These are phyloP conservation scores for Arrhamphus sclerolepis DNA, from an alignment of 2,797 vertebrate genomes.

Conservation along the genomic window DNA sequence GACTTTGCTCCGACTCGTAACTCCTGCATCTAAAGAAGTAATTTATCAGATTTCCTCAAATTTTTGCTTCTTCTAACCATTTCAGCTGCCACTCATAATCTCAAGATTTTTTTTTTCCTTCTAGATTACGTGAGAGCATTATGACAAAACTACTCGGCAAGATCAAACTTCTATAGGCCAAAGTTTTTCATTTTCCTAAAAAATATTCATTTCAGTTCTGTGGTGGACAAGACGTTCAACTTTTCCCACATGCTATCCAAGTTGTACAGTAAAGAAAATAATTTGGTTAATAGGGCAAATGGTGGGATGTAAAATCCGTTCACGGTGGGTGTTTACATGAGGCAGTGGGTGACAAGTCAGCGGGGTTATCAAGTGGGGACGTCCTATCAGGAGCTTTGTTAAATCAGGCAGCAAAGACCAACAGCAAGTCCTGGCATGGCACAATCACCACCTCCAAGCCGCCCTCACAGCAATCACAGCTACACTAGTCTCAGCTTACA, in stretches of 20 bases:
- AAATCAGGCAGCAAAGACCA: constrained; percentile 53
- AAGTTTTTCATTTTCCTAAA: too few species aligned
- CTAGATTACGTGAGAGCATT: background rate
- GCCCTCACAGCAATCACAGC: constrained; percentile 42
- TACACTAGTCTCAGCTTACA: constrained; percentile 27
- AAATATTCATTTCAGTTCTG: too few species aligned
- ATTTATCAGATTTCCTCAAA: constrained; percentile 46
- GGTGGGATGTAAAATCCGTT: too few species aligned
- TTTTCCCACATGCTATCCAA: constrained; percentile 15
- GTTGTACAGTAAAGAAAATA: too few species aligned
- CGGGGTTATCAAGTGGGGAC: constrained; percentile 42
- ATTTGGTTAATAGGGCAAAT: too few species aligned
- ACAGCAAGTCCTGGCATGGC: constrained; percentile 46
- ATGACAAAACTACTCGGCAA: constrained; percentile 7
- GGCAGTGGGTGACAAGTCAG: constrained; percentile 39
- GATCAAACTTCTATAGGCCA: constrained; percentile 14
- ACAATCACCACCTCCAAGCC: constrained; percentile 45
- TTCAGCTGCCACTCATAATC: constrained; percentile 48
- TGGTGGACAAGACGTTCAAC: too few species aligned
- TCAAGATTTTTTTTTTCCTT: constrained; percentile 17
- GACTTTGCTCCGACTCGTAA: constrained; percentile 51
- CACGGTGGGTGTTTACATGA: constrained; percentile 29
- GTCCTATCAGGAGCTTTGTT: constrained; percentile 47
- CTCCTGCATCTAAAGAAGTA: constrained; percentile 46
- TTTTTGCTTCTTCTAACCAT: constrained; percentile 25